Evolutionary conservation across 2,113 vertebrate genomes (phyloP).

Genomic region (Hippoglossus stenolepis): DNA sequence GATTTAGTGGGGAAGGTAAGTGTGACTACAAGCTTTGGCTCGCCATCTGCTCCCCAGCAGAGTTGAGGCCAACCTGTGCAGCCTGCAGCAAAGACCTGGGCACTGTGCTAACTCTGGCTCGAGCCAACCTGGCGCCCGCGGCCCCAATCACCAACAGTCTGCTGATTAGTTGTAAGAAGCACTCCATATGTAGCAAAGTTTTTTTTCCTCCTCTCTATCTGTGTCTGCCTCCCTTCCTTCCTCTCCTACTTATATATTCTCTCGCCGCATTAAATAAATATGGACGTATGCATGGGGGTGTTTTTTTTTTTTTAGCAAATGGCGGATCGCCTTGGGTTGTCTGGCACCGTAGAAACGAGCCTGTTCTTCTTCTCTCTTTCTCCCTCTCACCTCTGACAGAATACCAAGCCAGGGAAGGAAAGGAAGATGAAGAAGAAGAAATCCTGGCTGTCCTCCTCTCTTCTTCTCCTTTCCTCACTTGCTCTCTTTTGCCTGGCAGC

Average conservation of each 20-base stretch:
- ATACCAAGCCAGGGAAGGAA: conserved; percentile 54
- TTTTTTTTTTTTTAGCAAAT: conserved; percentile 6
- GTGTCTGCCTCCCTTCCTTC: conserved; percentile 64
- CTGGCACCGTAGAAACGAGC: conserved; percentile 51
- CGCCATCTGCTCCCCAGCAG: conserved; percentile 99
- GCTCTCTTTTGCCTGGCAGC: conserved; percentile 68
- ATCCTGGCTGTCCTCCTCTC: conserved; percentile 67
- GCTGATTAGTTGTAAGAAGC: conserved; percentile 99
- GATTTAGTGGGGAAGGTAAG: conserved; percentile 99
- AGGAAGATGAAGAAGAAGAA: conserved; percentile 58
- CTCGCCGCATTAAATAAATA: conserved; percentile 76
- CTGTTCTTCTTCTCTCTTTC: conserved; percentile 42
- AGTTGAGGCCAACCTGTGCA: conserved; percentile 99
- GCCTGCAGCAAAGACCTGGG: conserved; percentile 99
- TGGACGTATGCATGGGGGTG: conserved; percentile 59
- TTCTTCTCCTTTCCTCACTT: conserved; percentile 42
- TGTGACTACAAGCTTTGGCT: conserved; percentile 99
- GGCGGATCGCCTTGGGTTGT: conserved; percentile 56
- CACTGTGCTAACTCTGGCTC: conserved; percentile 92
- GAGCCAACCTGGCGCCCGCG: conserved; percentile 95
- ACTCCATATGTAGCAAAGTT: conserved; percentile 99
- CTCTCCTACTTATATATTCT: conserved; percentile 62
- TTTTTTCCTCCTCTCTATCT: conserved; percentile 79
- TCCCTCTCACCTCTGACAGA: conserved; percentile 77
- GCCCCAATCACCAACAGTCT: conserved; percentile 97